Evolutionary conservation across 30 jellyfish, hydroid and myxozoan species (phyloP), one percentile per base, ranked within the genome.

Genomic region (Aurelia aurita complex sp. Pacific): DNA sequence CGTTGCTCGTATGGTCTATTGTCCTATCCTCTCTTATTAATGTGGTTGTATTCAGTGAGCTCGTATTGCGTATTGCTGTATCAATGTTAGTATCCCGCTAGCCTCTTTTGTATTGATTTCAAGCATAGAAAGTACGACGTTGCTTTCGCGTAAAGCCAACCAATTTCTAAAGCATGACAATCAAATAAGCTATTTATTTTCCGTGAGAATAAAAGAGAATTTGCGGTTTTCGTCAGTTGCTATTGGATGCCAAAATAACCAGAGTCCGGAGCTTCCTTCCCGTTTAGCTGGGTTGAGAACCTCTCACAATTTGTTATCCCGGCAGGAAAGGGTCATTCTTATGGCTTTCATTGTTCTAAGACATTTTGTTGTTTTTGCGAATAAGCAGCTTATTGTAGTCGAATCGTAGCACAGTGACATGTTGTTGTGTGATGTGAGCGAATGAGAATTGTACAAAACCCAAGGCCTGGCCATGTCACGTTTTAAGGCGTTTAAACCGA

Each of bases 291-390:
- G 76, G 86, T 52, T 73, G 73, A 63, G 74, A 71, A 51, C 73
- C 19, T 65, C 86, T 84, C 65, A 61, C 87, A 73, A 84, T 23
- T 64, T 74, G 17, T 65, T 74, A 67, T 77, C 87, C 87, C 82
- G 93, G 93, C 87, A 84, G 93, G 87, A 74, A 74, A 84, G 76
- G 87, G 59, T 74, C 82, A 74, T 84, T 84, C 93, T 73, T 84
- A 16, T 32, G 76, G 84, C 77, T 52, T 16, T 76, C 77, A 84
- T 77, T 63, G 93, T 84, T 66, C 16, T 64, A 7, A 54, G 36
- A 12, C 42, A 5, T 32, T 46, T 34, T 64, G 82, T 84, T 84
- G 93, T 73, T 84, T 46, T 62, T 59, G 19, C 29, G 83, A 67
- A 62, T 69, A 67, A 36, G 84, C 63, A 19, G 82, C 40, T 71